A percentile compares a stretch with the other conserved stretches of the same genome.
Evolutionary conservation across 2,888 invertebrate genomes (phyloP).

Genomic region (Eupithecia subfuscata): DNA sequence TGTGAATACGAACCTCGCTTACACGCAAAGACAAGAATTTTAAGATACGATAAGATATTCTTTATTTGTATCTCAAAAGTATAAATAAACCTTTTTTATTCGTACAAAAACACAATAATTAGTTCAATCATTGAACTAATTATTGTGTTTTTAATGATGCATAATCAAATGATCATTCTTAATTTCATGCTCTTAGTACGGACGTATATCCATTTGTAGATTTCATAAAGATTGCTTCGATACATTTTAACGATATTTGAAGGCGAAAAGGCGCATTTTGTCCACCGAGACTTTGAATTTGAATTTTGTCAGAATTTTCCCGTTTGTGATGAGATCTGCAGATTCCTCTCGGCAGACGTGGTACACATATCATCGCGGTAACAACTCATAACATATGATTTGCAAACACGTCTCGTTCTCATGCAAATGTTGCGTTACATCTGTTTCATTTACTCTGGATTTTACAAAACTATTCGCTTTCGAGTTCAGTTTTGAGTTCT

Average conservation of each 20-base stretch:
- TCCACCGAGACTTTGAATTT: neutral
- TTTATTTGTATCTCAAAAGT: no score
- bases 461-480: slow-evolving; percentile 33
- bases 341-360: slow-evolving; percentile 13
- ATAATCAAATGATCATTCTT: neutral
- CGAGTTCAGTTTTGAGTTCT: slow-evolving; percentile 24
- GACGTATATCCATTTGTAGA: neutral
- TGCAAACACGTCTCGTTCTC: slow-evolving; percentile 61
- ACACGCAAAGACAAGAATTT: no score
- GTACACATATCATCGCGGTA: slow-evolving; percentile 36
- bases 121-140: no score
- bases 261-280: neutral
- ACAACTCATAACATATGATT: slow-evolving; percentile 60
- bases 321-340: neutral
- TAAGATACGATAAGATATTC: no score
- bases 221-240: neutral
- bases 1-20: no score
- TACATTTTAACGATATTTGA: neutral
- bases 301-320: neutral
- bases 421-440: slow-evolving; percentile 60
- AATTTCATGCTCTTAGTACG: neutral
- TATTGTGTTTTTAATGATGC: no score
- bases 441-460: slow-evolving; percentile 61
- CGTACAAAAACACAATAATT: no score
- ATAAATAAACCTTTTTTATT: no score